Conservation (phyloP, 2,113 vertebrate species). For the Sceloporus tristichus region DNA sequence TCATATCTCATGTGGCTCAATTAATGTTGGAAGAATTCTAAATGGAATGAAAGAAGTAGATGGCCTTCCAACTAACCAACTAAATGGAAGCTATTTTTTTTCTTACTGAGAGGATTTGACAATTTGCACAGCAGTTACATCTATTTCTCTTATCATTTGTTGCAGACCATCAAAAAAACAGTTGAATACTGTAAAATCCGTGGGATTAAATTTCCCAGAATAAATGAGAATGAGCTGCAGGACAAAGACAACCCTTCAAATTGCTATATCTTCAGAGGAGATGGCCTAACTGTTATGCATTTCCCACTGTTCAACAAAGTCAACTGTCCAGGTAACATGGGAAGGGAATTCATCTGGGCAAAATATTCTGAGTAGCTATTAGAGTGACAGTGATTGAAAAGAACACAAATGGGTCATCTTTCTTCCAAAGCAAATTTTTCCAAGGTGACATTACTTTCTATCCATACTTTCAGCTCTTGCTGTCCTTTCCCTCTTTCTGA, state of each 20-base stretch:
- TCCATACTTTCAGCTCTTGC: not conserved
- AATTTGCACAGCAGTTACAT: not conserved
- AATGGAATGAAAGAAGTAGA: not conserved
- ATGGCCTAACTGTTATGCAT: constrained; percentile 60
- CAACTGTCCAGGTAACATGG: constrained; percentile 56
- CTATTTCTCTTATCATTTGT: not conserved
- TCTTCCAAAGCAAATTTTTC: not conserved
- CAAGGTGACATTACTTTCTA: not conserved
- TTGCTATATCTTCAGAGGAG: constrained; percentile 59
- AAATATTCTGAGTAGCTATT: too few relatives aligned
- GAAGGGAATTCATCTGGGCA: not conserved
- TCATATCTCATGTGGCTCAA: too few relatives aligned
- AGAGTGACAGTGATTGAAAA: not conserved
- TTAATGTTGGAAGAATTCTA: not conserved
- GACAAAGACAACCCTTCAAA: constrained; percentile 24
- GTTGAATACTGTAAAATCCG: constrained; percentile 37
- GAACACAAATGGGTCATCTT: not conserved
- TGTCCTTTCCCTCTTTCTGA: not conserved
- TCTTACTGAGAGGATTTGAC: not conserved
- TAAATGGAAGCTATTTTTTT: too few relatives aligned
- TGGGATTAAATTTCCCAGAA: constrained; percentile 50
- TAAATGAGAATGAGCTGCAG: constrained; percentile 1
- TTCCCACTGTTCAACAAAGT: constrained; percentile 68
- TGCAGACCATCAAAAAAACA: constrained; percentile 54
- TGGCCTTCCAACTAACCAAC: not conserved